Percentiles rank a stretch among this genome's conserved stretches.
phyloP scores from a whole-genome alignment of 2,113 vertebrate species.

The Chloroceryle aenea region DNA sequence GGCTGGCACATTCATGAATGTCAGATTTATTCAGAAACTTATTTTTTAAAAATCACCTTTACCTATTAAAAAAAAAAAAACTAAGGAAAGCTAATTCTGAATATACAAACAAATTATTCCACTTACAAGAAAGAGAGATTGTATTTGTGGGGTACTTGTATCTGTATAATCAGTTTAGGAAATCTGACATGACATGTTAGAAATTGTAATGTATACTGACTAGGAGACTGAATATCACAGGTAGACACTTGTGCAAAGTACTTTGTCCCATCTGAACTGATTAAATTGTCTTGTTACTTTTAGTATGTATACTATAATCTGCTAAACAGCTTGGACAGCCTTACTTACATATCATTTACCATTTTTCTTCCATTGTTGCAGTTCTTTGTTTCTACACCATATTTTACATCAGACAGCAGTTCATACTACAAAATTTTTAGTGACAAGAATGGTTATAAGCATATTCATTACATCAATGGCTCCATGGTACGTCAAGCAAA shows the following conservation, averaged over 20 bases:
- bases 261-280: neutral
- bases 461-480: constrained; percentile 89
- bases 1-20: neutral
- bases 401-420: constrained; percentile 87
- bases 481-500: constrained; percentile 78
- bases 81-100: neutral
- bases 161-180: neutral
- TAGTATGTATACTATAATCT: neutral
- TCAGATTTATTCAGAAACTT: neutral
- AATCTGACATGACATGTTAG: neutral
- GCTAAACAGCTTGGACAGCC: neutral
- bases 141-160: neutral
- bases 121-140: neutral
- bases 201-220: neutral
- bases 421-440: constrained; percentile 98
- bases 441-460: constrained; percentile 90
- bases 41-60: neutral
- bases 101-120: neutral
- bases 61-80: neutral
- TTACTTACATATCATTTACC: neutral
- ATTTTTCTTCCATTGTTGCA: constrained; percentile 74
- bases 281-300: neutral
- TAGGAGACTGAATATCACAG: neutral
- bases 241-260: neutral
- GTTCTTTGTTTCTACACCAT: constrained; percentile 88